Percentiles rank a stretch among this genome's conserved stretches.
Conservation (phyloP, 2,113 vertebrate genomes). For the Rhipidura dahli region DNA sequence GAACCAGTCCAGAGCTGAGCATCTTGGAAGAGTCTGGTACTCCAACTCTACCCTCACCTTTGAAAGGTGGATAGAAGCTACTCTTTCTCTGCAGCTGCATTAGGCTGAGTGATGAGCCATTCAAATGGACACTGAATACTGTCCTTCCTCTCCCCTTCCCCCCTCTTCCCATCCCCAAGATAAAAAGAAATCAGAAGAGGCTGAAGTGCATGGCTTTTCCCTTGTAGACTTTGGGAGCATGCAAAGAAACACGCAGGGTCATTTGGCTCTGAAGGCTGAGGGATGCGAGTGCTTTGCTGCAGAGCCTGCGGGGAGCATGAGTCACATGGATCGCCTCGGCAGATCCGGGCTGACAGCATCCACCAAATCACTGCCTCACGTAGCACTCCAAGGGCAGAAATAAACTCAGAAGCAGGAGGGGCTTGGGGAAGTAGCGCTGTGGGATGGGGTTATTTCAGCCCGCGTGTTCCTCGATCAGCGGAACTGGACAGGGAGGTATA, state of each 20-base stretch:
- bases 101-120: background rate
- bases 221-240: background rate
- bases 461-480: background rate
- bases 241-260: background rate
- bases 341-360: constrained; percentile 28
- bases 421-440: background rate
- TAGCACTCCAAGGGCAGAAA: background rate
- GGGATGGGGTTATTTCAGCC: background rate
- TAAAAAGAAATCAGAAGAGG: background rate
- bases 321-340: constrained; percentile 1
- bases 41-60: background rate
- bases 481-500: background rate
- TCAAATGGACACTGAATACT: background rate
- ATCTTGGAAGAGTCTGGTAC: background rate
- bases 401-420: background rate
- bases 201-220: background rate
- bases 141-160: background rate
- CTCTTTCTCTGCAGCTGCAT: background rate
- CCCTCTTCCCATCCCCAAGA: background rate
- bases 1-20: background rate
- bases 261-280: constrained; percentile 15
- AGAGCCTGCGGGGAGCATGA: constrained; percentile 28
- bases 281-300: background rate
- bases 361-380: background rate
- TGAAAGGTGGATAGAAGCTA: background rate